Evolutionary conservation across 2,888 invertebrate species (phyloP).

Genomic region (Melitaea athalia): DNA sequence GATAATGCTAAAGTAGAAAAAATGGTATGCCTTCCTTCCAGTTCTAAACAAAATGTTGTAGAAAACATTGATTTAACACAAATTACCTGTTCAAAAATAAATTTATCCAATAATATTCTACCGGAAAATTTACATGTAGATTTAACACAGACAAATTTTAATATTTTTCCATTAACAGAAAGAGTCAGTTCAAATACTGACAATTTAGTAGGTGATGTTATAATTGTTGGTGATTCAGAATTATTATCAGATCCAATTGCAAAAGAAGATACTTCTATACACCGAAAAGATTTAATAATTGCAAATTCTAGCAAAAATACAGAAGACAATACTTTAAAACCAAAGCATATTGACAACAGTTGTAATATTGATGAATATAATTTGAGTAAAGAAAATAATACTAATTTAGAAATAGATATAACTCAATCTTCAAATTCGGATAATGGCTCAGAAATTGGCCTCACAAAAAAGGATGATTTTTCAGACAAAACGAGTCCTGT

Average conservation of each 20-base stretch:
- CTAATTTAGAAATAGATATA: slow-evolving; percentile 38
- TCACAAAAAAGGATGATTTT: slow-evolving; percentile 41
- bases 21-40: slow-evolving; percentile 18
- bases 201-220: background rate
- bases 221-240: background rate
- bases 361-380: background rate
- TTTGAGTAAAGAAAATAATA: slow-evolving; percentile 17
- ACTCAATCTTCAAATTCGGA: slow-evolving; percentile 53
- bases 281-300: background rate
- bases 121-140: background rate
- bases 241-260: background rate
- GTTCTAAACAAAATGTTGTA: background rate
- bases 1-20: slow-evolving; percentile 10
- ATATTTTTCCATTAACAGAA: background rate
- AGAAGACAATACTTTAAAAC: background rate
- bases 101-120: background rate
- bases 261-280: background rate
- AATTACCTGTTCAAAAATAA: background rate
- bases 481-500: slow-evolving; percentile 53
- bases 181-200: background rate
- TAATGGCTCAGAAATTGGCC: slow-evolving; percentile 53
- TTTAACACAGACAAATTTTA: background rate
- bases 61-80: slow-evolving; percentile 21
- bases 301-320: background rate
- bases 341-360: background rate